A percentile compares a stretch with the other conserved stretches of the same genome.
These are phyloP conservation scores for Thumatha senex DNA, from an alignment of 2,888 invertebrate genomes.

Conservation along the genomic window DNA sequence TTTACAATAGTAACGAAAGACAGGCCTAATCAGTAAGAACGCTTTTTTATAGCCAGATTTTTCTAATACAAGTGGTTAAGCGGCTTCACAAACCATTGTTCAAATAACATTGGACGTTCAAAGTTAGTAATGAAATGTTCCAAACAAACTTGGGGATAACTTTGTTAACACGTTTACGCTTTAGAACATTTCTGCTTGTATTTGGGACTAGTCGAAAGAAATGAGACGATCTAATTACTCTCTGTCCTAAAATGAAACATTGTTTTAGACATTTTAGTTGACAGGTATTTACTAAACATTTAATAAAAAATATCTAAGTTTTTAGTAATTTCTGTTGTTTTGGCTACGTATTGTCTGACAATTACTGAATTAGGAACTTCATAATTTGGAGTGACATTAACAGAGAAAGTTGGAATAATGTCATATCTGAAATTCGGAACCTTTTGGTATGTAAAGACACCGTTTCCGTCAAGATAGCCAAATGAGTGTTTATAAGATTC, in stretches of 20 bases:
- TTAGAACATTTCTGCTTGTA: constrained; percentile 17
- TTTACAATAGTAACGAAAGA: background rate
- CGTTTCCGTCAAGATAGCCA: too few relatives aligned
- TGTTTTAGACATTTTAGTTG: too few relatives aligned
- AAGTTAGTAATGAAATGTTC: constrained; percentile 28
- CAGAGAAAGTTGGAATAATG: too few relatives aligned
- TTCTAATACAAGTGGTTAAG: background rate
- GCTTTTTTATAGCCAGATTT: background rate
- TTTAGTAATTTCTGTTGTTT: too few relatives aligned
- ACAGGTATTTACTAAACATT: too few relatives aligned
- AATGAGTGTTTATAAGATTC: too few relatives aligned
- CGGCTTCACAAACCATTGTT: constrained; percentile 7
- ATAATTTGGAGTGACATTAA: too few relatives aligned
- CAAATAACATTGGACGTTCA: constrained; percentile 8
- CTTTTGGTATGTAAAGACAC: too few relatives aligned
- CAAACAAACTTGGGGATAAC: constrained; percentile 23
- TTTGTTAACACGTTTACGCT: constrained; percentile 23
- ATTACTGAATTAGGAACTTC: too few relatives aligned
- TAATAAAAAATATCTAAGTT: too few relatives aligned
- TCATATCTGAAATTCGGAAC: too few relatives aligned
- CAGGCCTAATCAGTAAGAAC: background rate
- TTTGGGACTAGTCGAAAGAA: constrained; percentile 18
- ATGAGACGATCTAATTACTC: background rate
- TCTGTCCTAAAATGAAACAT: background rate
- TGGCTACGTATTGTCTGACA: too few relatives aligned